Percentiles rank a stretch among this genome's conserved stretches.
phyloP scores from a whole-genome alignment of 2,113 vertebrate genomes.

The Enhydra lutris region DNA sequence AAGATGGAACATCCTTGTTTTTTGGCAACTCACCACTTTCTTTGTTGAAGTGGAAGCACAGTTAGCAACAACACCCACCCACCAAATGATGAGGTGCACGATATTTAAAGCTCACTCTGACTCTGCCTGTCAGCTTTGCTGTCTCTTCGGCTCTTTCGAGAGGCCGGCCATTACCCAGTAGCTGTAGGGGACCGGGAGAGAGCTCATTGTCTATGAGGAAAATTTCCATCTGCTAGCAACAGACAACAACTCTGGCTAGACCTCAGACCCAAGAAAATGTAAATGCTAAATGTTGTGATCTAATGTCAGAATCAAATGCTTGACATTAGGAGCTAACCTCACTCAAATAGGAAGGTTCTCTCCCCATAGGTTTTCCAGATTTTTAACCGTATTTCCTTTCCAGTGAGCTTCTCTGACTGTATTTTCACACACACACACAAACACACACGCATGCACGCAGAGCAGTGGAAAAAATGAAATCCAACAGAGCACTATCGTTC shows the following conservation, averaged over 20 bases:
- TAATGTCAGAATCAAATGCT: neutral
- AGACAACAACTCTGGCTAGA: neutral
- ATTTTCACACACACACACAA: neutral
- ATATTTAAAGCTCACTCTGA: slow-evolving; percentile 38
- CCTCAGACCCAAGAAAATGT: neutral
- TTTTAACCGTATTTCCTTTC: neutral
- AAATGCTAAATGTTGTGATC: neutral
- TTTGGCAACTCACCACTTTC: slow-evolving; percentile 40
- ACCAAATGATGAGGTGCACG: slow-evolving; percentile 36
- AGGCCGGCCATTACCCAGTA: neutral
- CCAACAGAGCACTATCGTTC: neutral
- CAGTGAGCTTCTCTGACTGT: neutral
- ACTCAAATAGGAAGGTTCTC: neutral
- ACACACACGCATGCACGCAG: neutral
- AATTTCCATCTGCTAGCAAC: neutral
- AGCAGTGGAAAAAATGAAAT: neutral
- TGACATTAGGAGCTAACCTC: neutral
- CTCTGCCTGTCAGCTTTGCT: neutral
- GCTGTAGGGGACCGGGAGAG: neutral
- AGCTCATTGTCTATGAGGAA: neutral
- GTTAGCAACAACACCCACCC: slow-evolving; percentile 39
- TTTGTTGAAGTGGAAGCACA: slow-evolving; percentile 28
- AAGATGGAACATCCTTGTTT: slow-evolving; percentile 20
- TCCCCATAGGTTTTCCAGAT: neutral
- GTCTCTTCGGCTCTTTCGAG: neutral